A percentile compares a stretch with the other conserved stretches of the same genome.
phyloP scores from a whole-genome alignment of 2,797 vertebrate genomes.

The Spatula versicolor region DNA sequence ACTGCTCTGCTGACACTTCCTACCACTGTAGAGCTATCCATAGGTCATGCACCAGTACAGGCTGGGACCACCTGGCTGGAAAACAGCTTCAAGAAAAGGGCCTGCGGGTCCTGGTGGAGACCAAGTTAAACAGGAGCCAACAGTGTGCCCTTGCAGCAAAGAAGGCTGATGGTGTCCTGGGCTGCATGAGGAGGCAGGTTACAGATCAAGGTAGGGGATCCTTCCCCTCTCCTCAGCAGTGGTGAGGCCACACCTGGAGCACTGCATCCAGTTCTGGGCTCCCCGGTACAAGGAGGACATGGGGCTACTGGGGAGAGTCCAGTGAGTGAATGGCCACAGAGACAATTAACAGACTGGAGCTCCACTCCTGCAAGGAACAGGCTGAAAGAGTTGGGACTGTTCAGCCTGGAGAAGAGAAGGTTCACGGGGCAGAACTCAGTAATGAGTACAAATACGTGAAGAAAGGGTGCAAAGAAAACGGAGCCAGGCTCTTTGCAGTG shows the following conservation, averaged over 20 bases:
- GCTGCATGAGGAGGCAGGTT: background rate
- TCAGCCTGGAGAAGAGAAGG: background rate
- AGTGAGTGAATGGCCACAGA: background rate
- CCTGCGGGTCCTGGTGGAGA: background rate
- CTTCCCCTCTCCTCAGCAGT: background rate
- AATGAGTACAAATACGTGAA: background rate
- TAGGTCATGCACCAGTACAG: background rate
- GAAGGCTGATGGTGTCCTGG: background rate
- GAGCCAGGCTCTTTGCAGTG: background rate
- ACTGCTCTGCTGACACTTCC: background rate
- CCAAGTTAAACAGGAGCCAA: background rate
- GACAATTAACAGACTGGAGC: background rate
- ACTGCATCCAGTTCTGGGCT: background rate
- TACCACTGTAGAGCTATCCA: background rate
- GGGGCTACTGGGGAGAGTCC: fast-evolving
- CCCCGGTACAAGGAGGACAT: background rate
- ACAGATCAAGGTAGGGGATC: background rate
- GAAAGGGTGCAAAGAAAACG: background rate
- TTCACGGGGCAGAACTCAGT: background rate
- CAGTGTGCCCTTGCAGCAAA: background rate
- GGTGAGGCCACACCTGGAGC: background rate
- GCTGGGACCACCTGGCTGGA: background rate
- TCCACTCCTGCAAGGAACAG: background rate
- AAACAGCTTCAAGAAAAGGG: background rate
- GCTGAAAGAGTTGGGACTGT: background rate